Conservation (phyloP, 2,888 invertebrate genomes). For the Drosophila fulvimacula region DNA sequence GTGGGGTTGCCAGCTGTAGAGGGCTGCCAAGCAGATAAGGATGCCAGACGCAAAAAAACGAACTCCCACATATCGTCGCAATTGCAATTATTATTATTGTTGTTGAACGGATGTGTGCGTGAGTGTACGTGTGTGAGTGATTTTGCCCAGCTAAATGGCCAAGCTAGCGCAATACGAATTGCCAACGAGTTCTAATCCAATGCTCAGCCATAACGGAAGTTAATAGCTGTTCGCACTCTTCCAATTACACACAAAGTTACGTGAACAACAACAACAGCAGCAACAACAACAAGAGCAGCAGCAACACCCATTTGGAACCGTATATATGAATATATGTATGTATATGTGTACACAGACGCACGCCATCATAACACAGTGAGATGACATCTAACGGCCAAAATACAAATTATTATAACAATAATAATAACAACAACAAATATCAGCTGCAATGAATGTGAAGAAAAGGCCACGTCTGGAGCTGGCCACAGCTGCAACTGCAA, state of each 20-base stretch:
- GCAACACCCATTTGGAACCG: constrained; percentile 27
- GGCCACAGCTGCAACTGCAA: constrained; percentile 48
- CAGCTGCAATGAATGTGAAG: constrained; percentile 64
- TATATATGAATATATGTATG: constrained; percentile 1
- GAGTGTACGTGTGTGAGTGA: constrained; percentile 26
- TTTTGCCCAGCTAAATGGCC: constrained; percentile 42
- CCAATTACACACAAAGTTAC: constrained; percentile 44
- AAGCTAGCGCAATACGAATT: constrained; percentile 35
- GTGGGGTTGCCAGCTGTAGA: constrained; percentile 54
- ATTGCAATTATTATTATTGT: constrained; percentile 43
- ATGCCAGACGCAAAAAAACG: constrained; percentile 53
- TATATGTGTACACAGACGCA: not conserved
- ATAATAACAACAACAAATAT: constrained; percentile 7
- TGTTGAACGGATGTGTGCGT: constrained; percentile 28
- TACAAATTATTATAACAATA: constrained; percentile 8
- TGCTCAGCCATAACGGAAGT: constrained; percentile 44
- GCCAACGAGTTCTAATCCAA: constrained; percentile 36
- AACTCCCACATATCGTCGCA: constrained; percentile 50
- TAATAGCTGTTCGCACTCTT: constrained; percentile 43
- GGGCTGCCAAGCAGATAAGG: constrained; percentile 42
- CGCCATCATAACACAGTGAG: constrained; percentile 18
- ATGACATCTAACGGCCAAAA: constrained; percentile 36
- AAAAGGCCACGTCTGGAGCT: constrained; percentile 73
- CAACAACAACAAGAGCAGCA: constrained; percentile 2
- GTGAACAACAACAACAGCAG: constrained; percentile 54